Conservation (phyloP, 37 sponge, comb jelly and placozoan genomes). For the Axinella damicornis region DNA sequence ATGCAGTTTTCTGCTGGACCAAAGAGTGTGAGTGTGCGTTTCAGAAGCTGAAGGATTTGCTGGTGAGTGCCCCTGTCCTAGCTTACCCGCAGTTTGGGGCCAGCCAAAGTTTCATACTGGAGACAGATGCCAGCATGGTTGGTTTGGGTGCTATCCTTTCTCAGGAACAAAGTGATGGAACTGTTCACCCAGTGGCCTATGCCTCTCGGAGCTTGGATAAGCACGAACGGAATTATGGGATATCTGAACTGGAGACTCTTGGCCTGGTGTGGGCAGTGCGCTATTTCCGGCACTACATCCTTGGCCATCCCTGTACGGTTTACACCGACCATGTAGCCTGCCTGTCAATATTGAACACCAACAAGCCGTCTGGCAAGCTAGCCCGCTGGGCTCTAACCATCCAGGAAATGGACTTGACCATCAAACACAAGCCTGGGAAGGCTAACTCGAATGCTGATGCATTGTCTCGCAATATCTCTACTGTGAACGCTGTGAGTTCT, state of each 20-base stretch:
- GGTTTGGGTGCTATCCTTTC: slow-evolving; percentile 40
- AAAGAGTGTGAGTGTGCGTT: slow-evolving; percentile 31
- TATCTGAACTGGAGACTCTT: too few species aligned
- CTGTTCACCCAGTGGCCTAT: neutral
- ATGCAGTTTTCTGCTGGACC: slow-evolving; percentile 28
- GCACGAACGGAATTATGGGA: too few species aligned
- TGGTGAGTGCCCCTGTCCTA: slow-evolving; percentile 17
- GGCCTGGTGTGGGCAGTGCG: too few species aligned
- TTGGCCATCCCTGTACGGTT: slow-evolving; percentile 25
- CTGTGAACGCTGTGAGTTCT: neutral
- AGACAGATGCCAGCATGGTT: slow-evolving; percentile 42
- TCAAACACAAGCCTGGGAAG: slow-evolving; percentile 19
- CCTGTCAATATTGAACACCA: neutral
- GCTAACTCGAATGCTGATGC: slow-evolving; percentile 35
- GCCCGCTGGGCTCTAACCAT: slow-evolving; percentile 39
- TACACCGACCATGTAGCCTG: slow-evolving; percentile 47
- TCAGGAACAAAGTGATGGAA: slow-evolving; percentile 41
- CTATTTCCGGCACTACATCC: too few species aligned
- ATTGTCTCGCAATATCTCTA: slow-evolving; percentile 5
- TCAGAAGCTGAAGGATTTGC: neutral
- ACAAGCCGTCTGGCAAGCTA: slow-evolving; percentile 30
- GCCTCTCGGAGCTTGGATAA: neutral
- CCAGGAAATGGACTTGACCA: slow-evolving; percentile 38
- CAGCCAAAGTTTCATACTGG: slow-evolving; percentile 30
- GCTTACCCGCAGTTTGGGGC: slow-evolving; percentile 34